Base-by-base conservation (phyloP, 2,888 invertebrate genomes). In the Pollenia griseotomentosa region DNA sequence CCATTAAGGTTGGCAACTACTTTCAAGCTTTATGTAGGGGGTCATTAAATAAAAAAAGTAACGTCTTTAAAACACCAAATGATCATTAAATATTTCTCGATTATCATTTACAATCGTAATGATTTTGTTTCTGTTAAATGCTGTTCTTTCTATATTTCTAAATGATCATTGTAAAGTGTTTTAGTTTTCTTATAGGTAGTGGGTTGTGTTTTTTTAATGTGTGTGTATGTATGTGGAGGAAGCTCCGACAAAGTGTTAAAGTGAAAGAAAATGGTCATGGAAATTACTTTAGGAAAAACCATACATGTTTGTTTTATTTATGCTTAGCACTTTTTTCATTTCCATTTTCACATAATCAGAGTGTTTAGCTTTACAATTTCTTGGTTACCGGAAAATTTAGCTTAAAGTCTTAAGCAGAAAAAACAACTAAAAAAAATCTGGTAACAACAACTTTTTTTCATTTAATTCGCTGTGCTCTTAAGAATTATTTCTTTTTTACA, bases 331-430 rank as follows among this genome's bases (percentile, higher is more conserved):
- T 14, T 44, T 63, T 59, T 73, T 73, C 42, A 80, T 79, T 68
- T 74, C 73, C 66, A 59, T 79, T 66, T 51, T 79, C 11, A 16
- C 16, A 23, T 42, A 55, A 48, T 16, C 40, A 51, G 59, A 11
- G 23, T 23, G 33, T 61, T 74, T 33, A 53, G 63, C 42, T 63
- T 68, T 65, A 5, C 11, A 57, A 57, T 81, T 33, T 78, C 42
- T 42, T 68, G 48, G 48, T 65, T 81, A 87, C 73, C 86, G 84
- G 81, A 87, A 87, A 87, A 84, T 78, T 81, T 66, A 51, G 14
- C 61, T 46, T 48, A n/a, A 73, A 73, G 66, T 33, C 55, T 63
- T 65, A 63, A 48, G 42, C 9, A 75, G 57, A 46, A 19, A 42
- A 10, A 4, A 53, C 46, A 75, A 33, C 2, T 57, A 74, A 55